These are phyloP conservation scores for Stercorarius parasiticus DNA, from an alignment of 2,113 vertebrate species.

Conservation along the genomic window DNA sequence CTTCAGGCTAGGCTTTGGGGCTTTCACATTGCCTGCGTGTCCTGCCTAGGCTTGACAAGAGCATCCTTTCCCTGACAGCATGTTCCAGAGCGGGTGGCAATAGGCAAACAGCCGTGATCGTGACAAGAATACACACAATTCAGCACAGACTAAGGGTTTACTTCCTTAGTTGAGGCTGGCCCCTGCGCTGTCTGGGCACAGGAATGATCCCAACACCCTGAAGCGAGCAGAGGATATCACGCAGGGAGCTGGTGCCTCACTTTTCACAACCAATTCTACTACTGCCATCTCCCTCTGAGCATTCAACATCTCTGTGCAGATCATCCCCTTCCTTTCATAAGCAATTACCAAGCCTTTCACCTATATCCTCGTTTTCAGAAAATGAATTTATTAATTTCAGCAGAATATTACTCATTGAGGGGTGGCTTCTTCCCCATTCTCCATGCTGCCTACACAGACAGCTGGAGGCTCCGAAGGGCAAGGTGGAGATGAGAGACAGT, in stretches of 20 bases:
- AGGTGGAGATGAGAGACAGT: background rate
- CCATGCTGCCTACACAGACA: background rate
- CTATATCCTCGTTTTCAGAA: background rate
- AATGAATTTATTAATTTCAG: background rate
- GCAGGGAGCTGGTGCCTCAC: fast-evolving
- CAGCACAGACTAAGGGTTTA: background rate
- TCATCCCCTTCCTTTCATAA: background rate
- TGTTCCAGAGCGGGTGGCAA: background rate
- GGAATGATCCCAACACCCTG: background rate
- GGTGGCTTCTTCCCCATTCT: background rate
- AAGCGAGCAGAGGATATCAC: background rate
- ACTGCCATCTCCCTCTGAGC: background rate
- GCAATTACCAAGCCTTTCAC: background rate
- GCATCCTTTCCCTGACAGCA: background rate
- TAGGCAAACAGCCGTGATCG: background rate
- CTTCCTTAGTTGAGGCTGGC: background rate
- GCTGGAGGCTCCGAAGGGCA: background rate
- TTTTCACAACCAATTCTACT: background rate
- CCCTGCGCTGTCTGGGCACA: background rate
- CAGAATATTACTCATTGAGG: background rate
- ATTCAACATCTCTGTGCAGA: background rate
- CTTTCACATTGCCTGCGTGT: background rate
- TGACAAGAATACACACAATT: background rate
- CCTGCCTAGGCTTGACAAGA: background rate
- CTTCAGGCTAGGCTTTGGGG: background rate